Conservation (phyloP, 2,888 invertebrate species). For the Meandrusa payeni region DNA sequence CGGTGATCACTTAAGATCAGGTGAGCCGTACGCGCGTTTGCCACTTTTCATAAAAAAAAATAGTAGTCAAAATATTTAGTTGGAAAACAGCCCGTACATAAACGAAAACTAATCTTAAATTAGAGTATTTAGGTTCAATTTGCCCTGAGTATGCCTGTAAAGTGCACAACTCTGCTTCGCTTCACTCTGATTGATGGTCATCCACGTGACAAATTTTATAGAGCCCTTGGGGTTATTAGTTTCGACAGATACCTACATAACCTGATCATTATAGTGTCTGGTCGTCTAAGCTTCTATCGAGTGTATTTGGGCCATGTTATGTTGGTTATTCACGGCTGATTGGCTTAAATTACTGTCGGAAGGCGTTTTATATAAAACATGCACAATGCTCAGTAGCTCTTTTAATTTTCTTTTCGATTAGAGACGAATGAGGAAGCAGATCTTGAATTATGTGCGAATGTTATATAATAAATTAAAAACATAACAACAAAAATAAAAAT, state of each 20-base stretch:
- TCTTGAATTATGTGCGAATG: no score
- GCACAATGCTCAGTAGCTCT: no score
- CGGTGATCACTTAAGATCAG: no score
- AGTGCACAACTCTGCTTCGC: slow-evolving; percentile 35
- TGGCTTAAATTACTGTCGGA: neutral
- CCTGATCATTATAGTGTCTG: slow-evolving; percentile 25
- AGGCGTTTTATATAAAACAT: neutral
- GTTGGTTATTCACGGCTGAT: neutral
- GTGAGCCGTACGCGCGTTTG: no score
- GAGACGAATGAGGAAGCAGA: no score
- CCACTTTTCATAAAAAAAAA: no score
- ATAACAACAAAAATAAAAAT: slow-evolving; percentile 8
- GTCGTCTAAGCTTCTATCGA: slow-evolving; percentile 17
- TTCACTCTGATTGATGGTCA: slow-evolving; percentile 48
- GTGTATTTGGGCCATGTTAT: slow-evolving; percentile 8
- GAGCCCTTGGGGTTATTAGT: slow-evolving; percentile 38
- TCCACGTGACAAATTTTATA: slow-evolving; percentile 47
- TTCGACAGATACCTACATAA: slow-evolving; percentile 33
- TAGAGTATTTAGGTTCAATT: slow-evolving; percentile 3
- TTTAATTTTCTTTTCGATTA: no score
- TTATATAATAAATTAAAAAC: no score
- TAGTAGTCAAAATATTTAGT: slow-evolving; percentile 4
- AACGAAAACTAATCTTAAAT: slow-evolving; percentile 18
- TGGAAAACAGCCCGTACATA: neutral
- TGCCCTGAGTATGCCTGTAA: slow-evolving; percentile 12